A percentile compares a stretch with the other conserved stretches of the same genome.
Evolutionary conservation across 2,888 invertebrate genomes (phyloP).

Genomic region (Hemistola chrysoprasaria): DNA sequence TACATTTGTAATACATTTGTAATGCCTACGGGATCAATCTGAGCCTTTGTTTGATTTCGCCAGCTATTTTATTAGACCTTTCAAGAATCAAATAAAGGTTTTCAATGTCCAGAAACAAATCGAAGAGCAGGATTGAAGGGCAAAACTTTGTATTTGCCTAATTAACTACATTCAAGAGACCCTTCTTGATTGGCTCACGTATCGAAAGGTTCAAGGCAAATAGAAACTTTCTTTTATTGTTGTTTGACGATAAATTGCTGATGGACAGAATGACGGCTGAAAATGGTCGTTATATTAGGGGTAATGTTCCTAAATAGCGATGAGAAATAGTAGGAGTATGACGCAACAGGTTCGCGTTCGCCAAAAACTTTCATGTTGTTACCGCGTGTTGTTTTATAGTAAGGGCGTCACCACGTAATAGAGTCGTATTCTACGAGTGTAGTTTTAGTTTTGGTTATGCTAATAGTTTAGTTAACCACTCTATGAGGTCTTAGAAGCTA

Average conservation of each 20-base stretch:
- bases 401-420: background rate
- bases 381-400: constrained; percentile 1
- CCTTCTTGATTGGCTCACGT: constrained; percentile 73
- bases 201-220: constrained; percentile 66
- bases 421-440: no score
- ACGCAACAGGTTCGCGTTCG: constrained; percentile 22
- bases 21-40: background rate
- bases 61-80: constrained; percentile 4
- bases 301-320: constrained; percentile 3
- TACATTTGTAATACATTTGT: no score
- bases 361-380: constrained; percentile 8
- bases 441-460: no score
- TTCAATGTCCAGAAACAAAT: constrained; percentile 52
- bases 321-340: constrained; percentile 18
- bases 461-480: no score
- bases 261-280: constrained; percentile 38
- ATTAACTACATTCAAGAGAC: constrained; percentile 69
- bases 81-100: constrained; percentile 24
- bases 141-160: constrained; percentile 68
- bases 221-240: constrained; percentile 67
- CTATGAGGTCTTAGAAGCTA: no score
- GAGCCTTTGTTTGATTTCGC: constrained; percentile 3
- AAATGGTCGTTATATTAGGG: constrained; percentile 17
- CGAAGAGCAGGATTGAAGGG: constrained; percentile 43
- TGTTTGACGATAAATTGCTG: constrained; percentile 50